Conservation (phyloP, 2,888 invertebrate species). For the Ferdinandea cuprea region DNA sequence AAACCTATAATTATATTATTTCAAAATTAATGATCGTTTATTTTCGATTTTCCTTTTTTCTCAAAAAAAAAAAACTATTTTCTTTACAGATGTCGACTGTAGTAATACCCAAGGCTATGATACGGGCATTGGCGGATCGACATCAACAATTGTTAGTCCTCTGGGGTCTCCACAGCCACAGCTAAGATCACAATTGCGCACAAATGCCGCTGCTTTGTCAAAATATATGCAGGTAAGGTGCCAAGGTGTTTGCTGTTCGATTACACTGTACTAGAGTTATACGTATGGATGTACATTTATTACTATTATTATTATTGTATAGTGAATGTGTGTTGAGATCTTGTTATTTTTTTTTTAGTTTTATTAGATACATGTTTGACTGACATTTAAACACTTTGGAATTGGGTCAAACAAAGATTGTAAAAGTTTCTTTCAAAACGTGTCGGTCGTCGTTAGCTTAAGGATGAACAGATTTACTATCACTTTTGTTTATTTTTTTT, state of each 20-base stretch:
- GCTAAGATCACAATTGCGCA: constrained; percentile 85
- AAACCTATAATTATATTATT: constrained; percentile 12
- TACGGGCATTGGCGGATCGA: constrained; percentile 83
- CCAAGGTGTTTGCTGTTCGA: constrained; percentile 47
- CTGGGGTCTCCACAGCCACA: constrained; percentile 84
- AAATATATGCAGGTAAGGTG: constrained; percentile 86
- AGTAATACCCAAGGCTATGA: constrained; percentile 83
- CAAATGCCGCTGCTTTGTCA: constrained; percentile 88
- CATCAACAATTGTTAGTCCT: constrained; percentile 83
- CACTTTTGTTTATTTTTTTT: constrained; percentile 17
- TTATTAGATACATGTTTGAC: constrained; percentile 54
- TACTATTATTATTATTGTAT: not conserved
- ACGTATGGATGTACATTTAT: too few species aligned
- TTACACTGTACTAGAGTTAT: constrained; percentile 15
- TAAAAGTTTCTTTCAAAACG: constrained; percentile 55
- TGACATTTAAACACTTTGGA: constrained; percentile 68
- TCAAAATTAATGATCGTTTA: constrained; percentile 34
- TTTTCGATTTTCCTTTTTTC: constrained; percentile 26
- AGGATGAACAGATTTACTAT: constrained; percentile 52
- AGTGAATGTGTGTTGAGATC: constrained; percentile 60
- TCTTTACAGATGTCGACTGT: constrained; percentile 80
- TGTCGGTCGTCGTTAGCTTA: constrained; percentile 37
- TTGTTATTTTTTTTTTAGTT: constrained; percentile 48
- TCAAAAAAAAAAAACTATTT: too few species aligned
- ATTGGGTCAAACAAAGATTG: constrained; percentile 60